Evolutionary conservation across 2,113 vertebrate species (phyloP), one percentile per base, ranked within the genome.

Genomic region (Lutjanus erythropterus): DNA sequence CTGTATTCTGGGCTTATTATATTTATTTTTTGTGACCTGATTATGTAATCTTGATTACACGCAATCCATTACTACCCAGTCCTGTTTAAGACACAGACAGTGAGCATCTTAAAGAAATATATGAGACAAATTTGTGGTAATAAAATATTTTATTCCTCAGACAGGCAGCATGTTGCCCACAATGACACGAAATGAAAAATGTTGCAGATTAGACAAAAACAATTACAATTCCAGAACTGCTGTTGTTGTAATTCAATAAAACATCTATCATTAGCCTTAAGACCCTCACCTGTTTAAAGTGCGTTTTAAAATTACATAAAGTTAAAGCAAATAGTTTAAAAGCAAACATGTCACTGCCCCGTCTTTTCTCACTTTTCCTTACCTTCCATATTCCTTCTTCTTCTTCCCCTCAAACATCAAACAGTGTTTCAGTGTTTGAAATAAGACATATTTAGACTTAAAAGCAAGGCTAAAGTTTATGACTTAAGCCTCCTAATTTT

Each of bases 101-200:
- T 6, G 1, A 55, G 44, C 8, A 23, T 7, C n/a, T 41, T 19
- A 62, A 76, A 83, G 0, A 58, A 25, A 44, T 39, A 0, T 4
- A 27, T 15, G 44, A 41, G 39, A 19, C 53, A 78, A 23, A 6
- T 46, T 41, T 78, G 29, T 71, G 33, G 62, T 81, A 74, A 76
- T 62, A 88, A 90, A 92, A 83, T 27, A 44, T 58, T 93, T 93
- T 90, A 90, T 90, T 93, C n/a, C 6, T 74, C 6, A 70, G 21
- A 73, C 62, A 81, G 62, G 72, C 78, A 78, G 74, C 25, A 49
- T 65, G 6, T 49, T 70, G 46, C 55, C 78, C 65, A 78, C 49
- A 78, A 6, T 3, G 18, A 74, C n/a, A 58, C 5, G 79, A 5
- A 46, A 72, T 19, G 39, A 18, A 74, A 69, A 3, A 25, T 14